phyloP scores from a whole-genome alignment of 1,140 invertebrate species.

The Ptiloglossa arizonensis region DNA sequence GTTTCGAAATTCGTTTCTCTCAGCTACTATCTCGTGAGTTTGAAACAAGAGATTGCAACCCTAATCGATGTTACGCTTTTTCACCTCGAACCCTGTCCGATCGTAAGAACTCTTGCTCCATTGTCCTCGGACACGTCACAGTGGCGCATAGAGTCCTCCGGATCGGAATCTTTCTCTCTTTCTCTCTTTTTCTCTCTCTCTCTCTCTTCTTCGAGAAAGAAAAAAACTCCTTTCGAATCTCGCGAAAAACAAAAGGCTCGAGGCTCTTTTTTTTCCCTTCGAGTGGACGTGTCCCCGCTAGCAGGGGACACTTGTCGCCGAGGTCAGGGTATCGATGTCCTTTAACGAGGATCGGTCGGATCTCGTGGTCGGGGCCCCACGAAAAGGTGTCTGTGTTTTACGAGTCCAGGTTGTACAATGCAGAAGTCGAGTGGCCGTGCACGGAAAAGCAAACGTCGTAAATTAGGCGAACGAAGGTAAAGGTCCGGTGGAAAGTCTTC shows the following conservation, averaged over 20 bases:
- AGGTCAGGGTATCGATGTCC: slow-evolving; percentile 29
- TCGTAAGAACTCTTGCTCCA: neutral
- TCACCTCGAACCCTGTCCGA: neutral
- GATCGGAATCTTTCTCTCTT: too few species aligned
- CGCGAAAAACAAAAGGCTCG: slow-evolving; percentile 7
- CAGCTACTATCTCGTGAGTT: too few species aligned
- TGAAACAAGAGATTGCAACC: neutral
- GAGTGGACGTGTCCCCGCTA: neutral
- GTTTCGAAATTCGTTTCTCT: too few species aligned
- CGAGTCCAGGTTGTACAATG: slow-evolving; percentile 36
- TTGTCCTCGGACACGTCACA: too few species aligned
- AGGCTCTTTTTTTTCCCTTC: neutral
- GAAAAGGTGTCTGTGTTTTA: slow-evolving; percentile 35
- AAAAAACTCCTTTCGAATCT: slow-evolving; percentile 1
- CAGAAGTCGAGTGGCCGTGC: neutral
- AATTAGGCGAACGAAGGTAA: slow-evolving; percentile 19
- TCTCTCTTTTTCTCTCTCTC: too few species aligned
- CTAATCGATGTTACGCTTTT: too few species aligned
- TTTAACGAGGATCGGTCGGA: slow-evolving; percentile 24
- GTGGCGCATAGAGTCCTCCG: too few species aligned
- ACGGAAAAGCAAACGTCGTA: slow-evolving; percentile 31
- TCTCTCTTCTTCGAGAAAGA: too few species aligned
- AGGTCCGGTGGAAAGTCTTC: neutral
- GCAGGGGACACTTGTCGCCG: neutral
- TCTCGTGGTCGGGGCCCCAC: slow-evolving; percentile 19